Evolutionary conservation across 2,888 invertebrate species (phyloP).

Genomic region (Epinotia brunnichana): DNA sequence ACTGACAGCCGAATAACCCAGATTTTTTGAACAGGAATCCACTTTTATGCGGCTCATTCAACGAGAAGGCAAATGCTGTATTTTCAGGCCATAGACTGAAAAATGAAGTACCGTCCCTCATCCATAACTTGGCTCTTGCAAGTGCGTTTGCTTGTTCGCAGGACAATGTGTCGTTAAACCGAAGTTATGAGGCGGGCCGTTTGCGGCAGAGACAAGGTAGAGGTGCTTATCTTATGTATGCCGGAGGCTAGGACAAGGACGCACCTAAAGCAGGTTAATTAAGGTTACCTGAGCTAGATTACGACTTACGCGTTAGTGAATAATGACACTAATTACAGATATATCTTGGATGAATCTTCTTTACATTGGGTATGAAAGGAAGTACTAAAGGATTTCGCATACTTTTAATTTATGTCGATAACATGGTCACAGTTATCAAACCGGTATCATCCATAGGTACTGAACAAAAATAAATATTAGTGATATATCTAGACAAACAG

Average conservation of each 20-base stretch:
- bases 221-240: conserved; percentile 26
- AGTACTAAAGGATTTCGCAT: neutral
- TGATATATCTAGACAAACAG: too few species aligned
- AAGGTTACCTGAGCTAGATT: conserved; percentile 33
- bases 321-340: conserved; percentile 11
- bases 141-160: conserved; percentile 54
- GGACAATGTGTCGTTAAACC: conserved; percentile 51
- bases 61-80: neutral
- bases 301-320: conserved; percentile 15
- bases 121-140: conserved; percentile 35
- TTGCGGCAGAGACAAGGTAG: conserved; percentile 39
- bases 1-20: neutral
- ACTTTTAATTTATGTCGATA: neutral
- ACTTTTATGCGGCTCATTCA: neutral
- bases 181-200: conserved; percentile 49
- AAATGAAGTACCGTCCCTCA: conserved; percentile 20
- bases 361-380: neutral
- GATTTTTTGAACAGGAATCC: neutral
- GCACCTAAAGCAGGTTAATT: conserved; percentile 37
- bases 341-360: neutral
- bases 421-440: neutral
- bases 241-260: conserved; percentile 30
- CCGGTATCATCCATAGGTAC: too few species aligned
- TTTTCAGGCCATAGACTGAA: neutral
- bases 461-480: too few species aligned